These are phyloP conservation scores for Neotoma lepida DNA, from an alignment of 2,113 vertebrate genomes.

Conservation along the genomic window DNA sequence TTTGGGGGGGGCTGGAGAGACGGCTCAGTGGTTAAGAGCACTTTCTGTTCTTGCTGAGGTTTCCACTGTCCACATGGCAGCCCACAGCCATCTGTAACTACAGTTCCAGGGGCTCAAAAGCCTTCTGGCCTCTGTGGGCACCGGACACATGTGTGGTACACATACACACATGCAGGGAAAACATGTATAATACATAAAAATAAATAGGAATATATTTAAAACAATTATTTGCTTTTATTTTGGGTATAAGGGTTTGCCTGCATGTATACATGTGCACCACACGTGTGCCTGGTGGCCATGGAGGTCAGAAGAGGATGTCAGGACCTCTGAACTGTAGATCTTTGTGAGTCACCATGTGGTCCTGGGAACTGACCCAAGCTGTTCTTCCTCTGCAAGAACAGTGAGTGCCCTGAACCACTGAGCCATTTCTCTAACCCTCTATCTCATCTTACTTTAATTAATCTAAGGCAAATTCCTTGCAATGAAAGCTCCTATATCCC, in stretches of 20 bases:
- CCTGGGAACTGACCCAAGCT: not conserved
- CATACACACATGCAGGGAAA: not conserved
- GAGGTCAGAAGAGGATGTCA: not conserved
- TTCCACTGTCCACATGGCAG: not conserved
- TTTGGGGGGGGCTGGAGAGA: not conserved
- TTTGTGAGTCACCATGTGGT: not conserved
- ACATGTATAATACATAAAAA: not conserved
- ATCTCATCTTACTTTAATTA: not conserved
- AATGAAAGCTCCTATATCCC: not conserved
- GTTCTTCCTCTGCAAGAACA: not conserved
- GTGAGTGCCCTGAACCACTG: not conserved
- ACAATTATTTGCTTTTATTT: not conserved
- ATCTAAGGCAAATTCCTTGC: slow-evolving; percentile 48
- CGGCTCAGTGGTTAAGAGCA: not conserved
- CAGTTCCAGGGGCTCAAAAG: not conserved
- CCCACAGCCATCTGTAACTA: not conserved
- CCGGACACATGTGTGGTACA: not conserved
- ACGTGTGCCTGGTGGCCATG: not conserved
- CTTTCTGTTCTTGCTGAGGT: not conserved
- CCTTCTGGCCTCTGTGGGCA: not conserved
- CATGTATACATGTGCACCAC: not conserved
- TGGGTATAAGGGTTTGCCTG: not conserved
- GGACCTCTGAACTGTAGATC: not conserved
- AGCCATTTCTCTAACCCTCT: not conserved
- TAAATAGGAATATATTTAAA: not conserved